These are phyloP conservation scores for Gnathonemus longibarbis DNA, from an alignment of 2,113 vertebrate genomes.

Conservation along the genomic window DNA sequence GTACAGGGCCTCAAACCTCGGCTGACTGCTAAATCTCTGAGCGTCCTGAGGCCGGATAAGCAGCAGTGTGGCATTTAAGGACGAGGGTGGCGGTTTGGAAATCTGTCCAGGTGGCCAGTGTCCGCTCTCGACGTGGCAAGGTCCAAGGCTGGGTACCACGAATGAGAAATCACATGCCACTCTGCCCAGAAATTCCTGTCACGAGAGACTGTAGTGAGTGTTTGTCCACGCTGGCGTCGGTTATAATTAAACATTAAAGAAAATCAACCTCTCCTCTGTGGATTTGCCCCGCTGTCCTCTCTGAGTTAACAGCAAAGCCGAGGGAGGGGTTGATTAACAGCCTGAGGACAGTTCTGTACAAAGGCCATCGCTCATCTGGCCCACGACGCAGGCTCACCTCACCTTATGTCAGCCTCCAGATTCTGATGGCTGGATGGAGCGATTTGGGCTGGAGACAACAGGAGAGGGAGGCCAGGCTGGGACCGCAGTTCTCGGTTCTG, in stretches of 20 bases:
- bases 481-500: background rate
- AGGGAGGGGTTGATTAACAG: background rate
- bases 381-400: too few relatives aligned
- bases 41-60: background rate
- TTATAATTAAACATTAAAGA: slow-evolving; percentile 3
- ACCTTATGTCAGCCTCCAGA: background rate
- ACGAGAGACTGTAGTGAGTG: background rate
- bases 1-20: background rate
- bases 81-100: background rate
- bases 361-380: background rate
- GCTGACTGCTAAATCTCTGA: background rate
- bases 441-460: background rate
- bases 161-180: background rate
- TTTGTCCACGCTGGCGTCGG: background rate
- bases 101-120: background rate
- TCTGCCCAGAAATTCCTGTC: background rate
- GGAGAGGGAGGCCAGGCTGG: background rate
- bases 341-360: background rate
- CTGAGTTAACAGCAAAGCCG: background rate
- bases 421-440: background rate
- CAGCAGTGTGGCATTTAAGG: background rate
- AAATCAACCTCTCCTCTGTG: background rate
- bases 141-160: too few relatives aligned
- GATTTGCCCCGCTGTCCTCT: background rate
- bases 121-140: background rate